Evolutionary conservation across 2,113 vertebrate species (phyloP), one percentile per base, ranked within the genome.

Genomic region (Gymnogyps californianus): DNA sequence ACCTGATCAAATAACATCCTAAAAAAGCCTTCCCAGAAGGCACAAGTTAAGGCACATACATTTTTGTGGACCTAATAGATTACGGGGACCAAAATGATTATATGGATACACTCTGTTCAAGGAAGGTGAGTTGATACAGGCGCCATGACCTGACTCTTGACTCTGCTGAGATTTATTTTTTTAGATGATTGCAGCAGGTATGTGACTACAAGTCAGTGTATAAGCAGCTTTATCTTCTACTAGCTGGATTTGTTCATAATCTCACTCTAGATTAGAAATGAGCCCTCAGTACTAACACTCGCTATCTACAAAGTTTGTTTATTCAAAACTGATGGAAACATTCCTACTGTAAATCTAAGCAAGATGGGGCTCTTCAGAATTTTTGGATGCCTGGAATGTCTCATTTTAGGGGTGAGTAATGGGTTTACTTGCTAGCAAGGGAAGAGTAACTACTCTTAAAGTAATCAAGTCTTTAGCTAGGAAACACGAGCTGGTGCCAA

Each of bases 71-170:
- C 18, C 62, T 21, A 2, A 14, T 2, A 20, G 51, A 58, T 58
- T n/a, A 17, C 0, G 0, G 34, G 36, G 26, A 83, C 20, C 9
- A 24, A n/a, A 92, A 46, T 1, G 3, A 8, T 77, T 49, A 6
- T 3, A 1, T 11, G 32, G 40, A n/a, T 52, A 58, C 7, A 22
- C 19, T 6, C 18, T 69, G 1, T 28, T 51, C 74, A 52, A 70
- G 83, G 71, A 55, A 67, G 24, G 28, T 36, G 74, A 72, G 52
- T 49, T 79, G 66, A 38, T 6, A 29, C 1, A 34, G 34, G 44
- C 15, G 28, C 65, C 44, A 7, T 46, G 69, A 52, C 61, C 70
- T 72, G 61, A 42, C 52, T 70, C 59, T 65, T 62, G 57, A 12
- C 70, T 74, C 47, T 76, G 17, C 54, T 80, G 79, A 38, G 71